Evolutionary conservation across 2,797 vertebrate species (phyloP), one percentile per base, ranked within the genome.

Genomic region (Leptatherina wallacei): DNA sequence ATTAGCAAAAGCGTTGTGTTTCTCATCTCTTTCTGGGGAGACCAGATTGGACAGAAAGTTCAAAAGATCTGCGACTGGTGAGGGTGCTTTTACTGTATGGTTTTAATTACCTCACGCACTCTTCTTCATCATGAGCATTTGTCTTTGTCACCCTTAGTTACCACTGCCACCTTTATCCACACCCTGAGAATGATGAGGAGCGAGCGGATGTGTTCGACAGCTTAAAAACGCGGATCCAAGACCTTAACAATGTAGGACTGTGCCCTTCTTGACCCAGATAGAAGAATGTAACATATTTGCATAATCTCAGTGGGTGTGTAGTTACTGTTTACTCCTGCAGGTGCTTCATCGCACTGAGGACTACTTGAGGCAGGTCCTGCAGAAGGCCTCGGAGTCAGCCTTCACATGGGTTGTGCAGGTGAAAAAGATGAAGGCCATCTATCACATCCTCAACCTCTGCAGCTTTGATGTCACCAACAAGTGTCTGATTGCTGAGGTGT

Each of bases 11-110:
- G 94, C 82, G 95, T 96, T 6, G 97, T 98, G 67, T 99, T 99
- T 80, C 94, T 99, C 62, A 96, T 99, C 78, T 99, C 98, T 36
- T 99, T 98, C 59, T 99, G 98, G 98, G 98, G 98, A 24, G 98
- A 99, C 73, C 97, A 99, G 88, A 98, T 99, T 5, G 97, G 98
- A 71, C 96, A 98, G 84, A 99, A 99, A 89, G 97, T 99, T n/a
- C 97, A 98, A 92, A 99, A 98, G 91, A 98, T 99, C 80, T 99
- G 98, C 57, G 97, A 99, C 36, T 99, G 98, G 98, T 99, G 89
- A 96, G 96, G 72, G 24, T 2, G 0, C 0, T 9, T 1, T 22
- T 10, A 5, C 52, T 35, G 11, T 4, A 3, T 24, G 10, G 3
- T 30, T 55, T 14, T 16, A 8, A 24, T 0, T 3, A 1, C 4